Evolutionary conservation across 2,113 vertebrate species (phyloP).

Genomic region (Thamnaconus septentrionalis): DNA sequence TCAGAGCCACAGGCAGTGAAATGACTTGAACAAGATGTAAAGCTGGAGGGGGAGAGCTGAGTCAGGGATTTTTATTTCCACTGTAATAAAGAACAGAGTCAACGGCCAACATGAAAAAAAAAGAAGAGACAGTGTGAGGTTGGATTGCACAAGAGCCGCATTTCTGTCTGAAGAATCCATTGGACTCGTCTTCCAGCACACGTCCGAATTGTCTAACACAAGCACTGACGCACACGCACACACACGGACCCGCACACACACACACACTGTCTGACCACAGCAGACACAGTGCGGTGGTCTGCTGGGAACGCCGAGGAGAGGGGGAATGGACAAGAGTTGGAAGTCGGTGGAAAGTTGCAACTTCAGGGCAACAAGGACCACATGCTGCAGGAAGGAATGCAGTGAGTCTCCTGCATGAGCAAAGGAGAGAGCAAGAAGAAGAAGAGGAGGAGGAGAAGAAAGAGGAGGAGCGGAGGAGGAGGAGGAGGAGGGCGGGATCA

Average conservation of each 20-base stretch:
- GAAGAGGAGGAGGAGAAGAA: conserved; percentile 16
- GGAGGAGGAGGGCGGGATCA: conserved; percentile 58
- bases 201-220: conserved; percentile 32
- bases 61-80: too few species aligned
- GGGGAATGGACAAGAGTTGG: conserved; percentile 20
- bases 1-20: too few species aligned
- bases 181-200: conserved; percentile 59
- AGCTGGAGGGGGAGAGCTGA: too few species aligned
- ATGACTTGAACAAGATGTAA: too few species aligned
- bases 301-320: conserved; percentile 56
- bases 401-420: conserved; percentile 44
- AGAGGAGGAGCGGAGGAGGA: conserved; percentile 48
- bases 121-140: too few species aligned
- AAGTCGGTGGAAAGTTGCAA: conserved; percentile 57
- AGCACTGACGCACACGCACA: conserved; percentile 15
- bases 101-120: too few species aligned
- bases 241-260: conserved; percentile 6
- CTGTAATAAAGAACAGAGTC: too few species aligned
- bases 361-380: conserved; percentile 62
- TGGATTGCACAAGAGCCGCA: conserved; percentile 24
- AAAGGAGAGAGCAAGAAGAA: conserved; percentile 54
- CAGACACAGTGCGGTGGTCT: conserved; percentile 57
- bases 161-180: conserved; percentile 59
- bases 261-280: conserved; percentile 49
- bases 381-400: conserved; percentile 68